Conservation (phyloP, 2,113 vertebrate species). For the Herpetotheres cachinnans region DNA sequence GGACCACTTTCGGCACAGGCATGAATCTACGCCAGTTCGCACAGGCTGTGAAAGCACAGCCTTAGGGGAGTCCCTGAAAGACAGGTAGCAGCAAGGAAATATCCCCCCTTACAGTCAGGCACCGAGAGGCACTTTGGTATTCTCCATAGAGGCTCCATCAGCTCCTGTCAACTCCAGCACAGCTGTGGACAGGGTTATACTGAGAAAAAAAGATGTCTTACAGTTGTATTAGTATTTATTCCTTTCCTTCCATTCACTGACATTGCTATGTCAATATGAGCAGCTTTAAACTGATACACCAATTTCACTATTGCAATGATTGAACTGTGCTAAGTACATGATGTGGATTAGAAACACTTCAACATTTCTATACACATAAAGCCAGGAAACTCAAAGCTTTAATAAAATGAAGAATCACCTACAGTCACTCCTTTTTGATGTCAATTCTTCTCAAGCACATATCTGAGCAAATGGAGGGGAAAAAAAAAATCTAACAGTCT, state of each 20-base stretch:
- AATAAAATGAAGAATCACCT: not conserved
- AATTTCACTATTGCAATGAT: not conserved
- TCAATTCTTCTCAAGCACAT: not conserved
- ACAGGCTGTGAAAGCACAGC: not conserved
- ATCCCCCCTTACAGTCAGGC: not conserved
- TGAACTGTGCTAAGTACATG: not conserved
- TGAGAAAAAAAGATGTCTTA: not conserved
- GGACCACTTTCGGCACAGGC: not conserved
- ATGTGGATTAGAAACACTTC: not conserved
- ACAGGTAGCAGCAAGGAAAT: not conserved
- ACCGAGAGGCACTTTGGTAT: rapidly evolving
- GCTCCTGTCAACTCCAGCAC: not conserved
- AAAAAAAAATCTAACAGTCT: not conserved
- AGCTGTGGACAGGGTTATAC: not conserved
- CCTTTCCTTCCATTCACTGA: not conserved
- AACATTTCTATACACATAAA: not conserved
- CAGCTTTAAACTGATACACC: not conserved
- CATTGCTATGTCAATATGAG: not conserved
- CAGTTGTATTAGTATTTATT: not conserved
- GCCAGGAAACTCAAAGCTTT: not conserved
- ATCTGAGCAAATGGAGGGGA: not conserved
- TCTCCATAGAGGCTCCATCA: not conserved
- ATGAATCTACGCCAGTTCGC: rapidly evolving
- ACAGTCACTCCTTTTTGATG: not conserved
- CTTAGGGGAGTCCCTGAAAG: not conserved